A percentile compares a stretch with the other conserved stretches of the same genome.
These are phyloP conservation scores for Neodontobutis hainanensis DNA, from an alignment of 2,113 vertebrate species.

Conservation along the genomic window DNA sequence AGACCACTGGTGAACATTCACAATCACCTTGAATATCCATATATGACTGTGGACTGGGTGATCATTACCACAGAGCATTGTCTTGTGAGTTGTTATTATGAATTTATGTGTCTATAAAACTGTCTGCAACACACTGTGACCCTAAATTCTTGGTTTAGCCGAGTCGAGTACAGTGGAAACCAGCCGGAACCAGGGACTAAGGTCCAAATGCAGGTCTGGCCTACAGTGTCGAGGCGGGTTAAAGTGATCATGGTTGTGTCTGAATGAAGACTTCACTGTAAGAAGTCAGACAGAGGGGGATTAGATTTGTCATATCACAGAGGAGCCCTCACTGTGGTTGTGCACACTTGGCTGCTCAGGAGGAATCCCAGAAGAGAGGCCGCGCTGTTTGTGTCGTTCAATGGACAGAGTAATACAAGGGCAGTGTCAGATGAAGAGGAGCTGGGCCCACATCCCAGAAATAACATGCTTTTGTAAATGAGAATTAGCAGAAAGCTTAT, in stretches of 20 bases:
- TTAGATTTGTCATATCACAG: conserved; percentile 67
- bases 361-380: conserved; percentile 66
- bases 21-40: conserved; percentile 16
- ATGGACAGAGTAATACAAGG: conserved; percentile 59
- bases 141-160: conserved; percentile 36
- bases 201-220: conserved; percentile 53
- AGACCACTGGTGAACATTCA: conserved; percentile 28
- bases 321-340: conserved; percentile 56
- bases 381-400: conserved; percentile 59
- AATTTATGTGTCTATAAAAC: conserved; percentile 16
- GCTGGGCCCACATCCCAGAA: conserved; percentile 64
- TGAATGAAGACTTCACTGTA: conserved; percentile 59
- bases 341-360: conserved; percentile 60
- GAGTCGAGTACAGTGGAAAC: conserved; percentile 8
- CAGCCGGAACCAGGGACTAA: conserved; percentile 24
- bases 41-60: conserved; percentile 1
- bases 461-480: conserved; percentile 42
- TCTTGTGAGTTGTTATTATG: neutral
- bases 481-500: conserved; percentile 47
- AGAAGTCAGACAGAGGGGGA: conserved; percentile 46
- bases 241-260: conserved; percentile 55
- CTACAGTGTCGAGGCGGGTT: conserved; percentile 44
- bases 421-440: conserved; percentile 46
- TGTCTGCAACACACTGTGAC: conserved; percentile 23
- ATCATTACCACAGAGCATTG: neutral